Conservation (phyloP, 1,140 invertebrate genomes). For the Ridgeia piscesae region DNA sequence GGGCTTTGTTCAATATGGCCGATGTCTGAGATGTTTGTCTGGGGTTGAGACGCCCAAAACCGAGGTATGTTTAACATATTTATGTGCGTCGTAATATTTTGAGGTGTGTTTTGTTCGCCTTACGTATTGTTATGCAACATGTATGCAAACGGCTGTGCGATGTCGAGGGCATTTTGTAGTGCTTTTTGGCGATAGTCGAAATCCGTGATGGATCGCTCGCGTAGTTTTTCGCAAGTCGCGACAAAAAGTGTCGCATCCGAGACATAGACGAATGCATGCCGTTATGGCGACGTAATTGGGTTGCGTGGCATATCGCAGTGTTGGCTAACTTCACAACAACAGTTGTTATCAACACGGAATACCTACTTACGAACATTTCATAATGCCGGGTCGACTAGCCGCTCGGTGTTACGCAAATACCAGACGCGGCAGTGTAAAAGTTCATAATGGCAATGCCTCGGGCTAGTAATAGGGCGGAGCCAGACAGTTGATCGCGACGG, state of each 20-base stretch:
- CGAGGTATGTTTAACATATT: background rate
- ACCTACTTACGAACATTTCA: background rate
- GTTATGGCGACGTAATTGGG: background rate
- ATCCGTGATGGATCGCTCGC: background rate
- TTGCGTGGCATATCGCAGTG: background rate
- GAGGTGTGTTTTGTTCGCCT: background rate
- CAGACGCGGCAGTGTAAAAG: conserved; percentile 3
- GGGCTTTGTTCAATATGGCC: conserved; percentile 3
- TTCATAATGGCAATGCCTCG: background rate
- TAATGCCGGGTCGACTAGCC: background rate
- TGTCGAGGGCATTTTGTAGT: background rate
- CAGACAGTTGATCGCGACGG: background rate
- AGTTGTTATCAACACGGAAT: background rate
- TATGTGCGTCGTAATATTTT: background rate
- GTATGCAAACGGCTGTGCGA: background rate
- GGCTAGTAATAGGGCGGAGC: conserved; percentile 2
- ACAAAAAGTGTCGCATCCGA: background rate
- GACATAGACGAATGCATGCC: background rate
- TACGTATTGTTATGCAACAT: background rate
- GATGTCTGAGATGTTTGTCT: conserved; percentile 5
- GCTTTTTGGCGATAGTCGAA: background rate
- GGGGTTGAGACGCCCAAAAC: conserved; percentile 3
- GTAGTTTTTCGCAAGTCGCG: background rate
- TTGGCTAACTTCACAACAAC: background rate
- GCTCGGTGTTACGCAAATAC: background rate